phyloP scores from a whole-genome alignment of 1,140 invertebrate genomes.

The Rhyacophila brunnea region DNA sequence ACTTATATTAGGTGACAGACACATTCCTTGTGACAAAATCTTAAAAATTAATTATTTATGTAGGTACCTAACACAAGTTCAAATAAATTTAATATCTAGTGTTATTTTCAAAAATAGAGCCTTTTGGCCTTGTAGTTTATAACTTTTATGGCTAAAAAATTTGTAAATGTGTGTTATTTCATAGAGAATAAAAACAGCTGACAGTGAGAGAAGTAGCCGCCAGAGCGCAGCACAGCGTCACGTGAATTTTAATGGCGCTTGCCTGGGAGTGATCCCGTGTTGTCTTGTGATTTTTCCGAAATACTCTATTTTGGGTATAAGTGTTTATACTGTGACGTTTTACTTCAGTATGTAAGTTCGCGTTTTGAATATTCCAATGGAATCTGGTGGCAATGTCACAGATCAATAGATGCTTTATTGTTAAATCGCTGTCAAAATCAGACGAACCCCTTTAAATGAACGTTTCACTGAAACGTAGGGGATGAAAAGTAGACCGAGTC shows the following conservation, averaged over 20 bases:
- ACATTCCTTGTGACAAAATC: too few species aligned
- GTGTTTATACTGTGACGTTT: too few species aligned
- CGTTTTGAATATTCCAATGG: too few species aligned
- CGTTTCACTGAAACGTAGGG: slow-evolving; percentile 1
- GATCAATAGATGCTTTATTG: not conserved
- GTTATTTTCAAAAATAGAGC: not conserved
- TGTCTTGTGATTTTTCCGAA: slow-evolving; percentile 51
- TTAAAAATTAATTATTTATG: too few species aligned
- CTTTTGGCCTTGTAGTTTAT: not conserved
- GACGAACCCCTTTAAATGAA: slow-evolving; percentile 1
- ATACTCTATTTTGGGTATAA: slow-evolving; percentile 19
- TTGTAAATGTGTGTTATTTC: not conserved
- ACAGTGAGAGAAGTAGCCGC: slow-evolving; percentile 42
- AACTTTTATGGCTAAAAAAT: not conserved
- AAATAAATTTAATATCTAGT: too few species aligned
- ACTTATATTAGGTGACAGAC: too few species aligned
- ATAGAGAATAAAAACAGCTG: slow-evolving; percentile 58
- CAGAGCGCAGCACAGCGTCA: slow-evolving; percentile 56
- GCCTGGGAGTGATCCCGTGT: slow-evolving; percentile 51
- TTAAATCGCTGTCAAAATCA: slow-evolving; percentile 13
- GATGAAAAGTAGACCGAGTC: not conserved
- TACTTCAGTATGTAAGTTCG: too few species aligned
- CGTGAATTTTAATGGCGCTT: slow-evolving; percentile 58
- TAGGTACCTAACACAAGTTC: too few species aligned
- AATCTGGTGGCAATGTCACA: too few species aligned